Conservation (phyloP, 2,888 invertebrate genomes). For the Crioceris asparagi region DNA sequence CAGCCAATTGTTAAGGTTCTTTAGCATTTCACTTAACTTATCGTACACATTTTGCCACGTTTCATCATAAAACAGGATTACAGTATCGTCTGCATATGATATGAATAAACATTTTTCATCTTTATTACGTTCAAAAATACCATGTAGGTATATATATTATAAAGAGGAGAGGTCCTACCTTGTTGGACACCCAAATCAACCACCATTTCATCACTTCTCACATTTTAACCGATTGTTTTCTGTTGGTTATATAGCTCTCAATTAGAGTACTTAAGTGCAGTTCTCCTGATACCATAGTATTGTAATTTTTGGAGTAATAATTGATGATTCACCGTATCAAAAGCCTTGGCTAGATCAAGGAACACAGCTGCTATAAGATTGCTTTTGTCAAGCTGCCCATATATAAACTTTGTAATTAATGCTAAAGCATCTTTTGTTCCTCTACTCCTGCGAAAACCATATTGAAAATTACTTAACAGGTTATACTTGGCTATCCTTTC, state of each 20-base stretch:
- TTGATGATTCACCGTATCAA: neutral
- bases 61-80: too few species aligned
- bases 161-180: too few species aligned
- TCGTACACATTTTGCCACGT: too few species aligned
- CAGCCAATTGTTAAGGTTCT: too few species aligned
- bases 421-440: neutral
- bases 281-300: neutral
- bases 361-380: neutral
- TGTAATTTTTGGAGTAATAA: neutral
- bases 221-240: neutral
- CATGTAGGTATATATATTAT: too few species aligned
- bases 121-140: too few species aligned
- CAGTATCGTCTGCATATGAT: too few species aligned
- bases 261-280: neutral
- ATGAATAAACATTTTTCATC: too few species aligned
- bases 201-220: too few species aligned
- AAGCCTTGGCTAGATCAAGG: neutral
- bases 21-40: too few species aligned
- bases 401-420: neutral
- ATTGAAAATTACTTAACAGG: neutral
- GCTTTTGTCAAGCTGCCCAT: neutral
- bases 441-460: neutral
- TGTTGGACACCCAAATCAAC: too few species aligned
- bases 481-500: too few species aligned
- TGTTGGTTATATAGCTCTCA: neutral